Evolutionary conservation across 2,888 invertebrate genomes (phyloP), one percentile per base, ranked within the genome.

Genomic region (Drepana falcataria): DNA sequence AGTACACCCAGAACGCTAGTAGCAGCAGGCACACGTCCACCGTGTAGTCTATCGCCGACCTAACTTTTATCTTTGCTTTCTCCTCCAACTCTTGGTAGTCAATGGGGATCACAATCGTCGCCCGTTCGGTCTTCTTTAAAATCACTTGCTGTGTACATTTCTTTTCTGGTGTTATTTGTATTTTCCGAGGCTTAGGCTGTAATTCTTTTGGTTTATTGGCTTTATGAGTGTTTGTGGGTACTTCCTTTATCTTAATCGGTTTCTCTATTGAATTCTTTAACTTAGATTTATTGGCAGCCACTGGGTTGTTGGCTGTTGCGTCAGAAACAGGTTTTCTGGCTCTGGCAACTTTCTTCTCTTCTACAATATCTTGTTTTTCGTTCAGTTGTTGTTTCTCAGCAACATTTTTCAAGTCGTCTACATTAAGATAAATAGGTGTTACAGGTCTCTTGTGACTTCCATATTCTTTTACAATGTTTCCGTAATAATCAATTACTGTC

Each of bases 1-100:
- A 83, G 82, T 96, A 96, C 44, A 96, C 92, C 93, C 96, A 96
- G 78, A 95, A 94, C 35, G 96, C 96, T 9, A 96, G 93, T 47
- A 94, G 64, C 58, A 96, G 92, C 69, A 96, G 92, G 48, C 95
- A 94, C 57, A 96, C 78, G 78, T 96, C 96, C 0, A 95, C 95
- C 35, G 93, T 84, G 74, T 95, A 96, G 74, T 94, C 95, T 35
- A 96, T 87, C 0, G 93, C 93, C 1, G 94, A 92, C 61, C 94
- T 92, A 1, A 95, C 95, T 64, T 93, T 94, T 41, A 91, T 90
- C 70, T 94, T 93, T 0, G 95, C 94, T 69, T 93, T 91, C 60
- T 93, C 90, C 59, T 93, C 92, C 53, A 94, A 71, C 69, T 92
- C 91, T 65, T 92, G 91, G 56, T 92, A 92, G 61, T 90, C 83